These are phyloP conservation scores for Poecilia wingei DNA, from an alignment of 2,797 vertebrate genomes.

Conservation along the genomic window DNA sequence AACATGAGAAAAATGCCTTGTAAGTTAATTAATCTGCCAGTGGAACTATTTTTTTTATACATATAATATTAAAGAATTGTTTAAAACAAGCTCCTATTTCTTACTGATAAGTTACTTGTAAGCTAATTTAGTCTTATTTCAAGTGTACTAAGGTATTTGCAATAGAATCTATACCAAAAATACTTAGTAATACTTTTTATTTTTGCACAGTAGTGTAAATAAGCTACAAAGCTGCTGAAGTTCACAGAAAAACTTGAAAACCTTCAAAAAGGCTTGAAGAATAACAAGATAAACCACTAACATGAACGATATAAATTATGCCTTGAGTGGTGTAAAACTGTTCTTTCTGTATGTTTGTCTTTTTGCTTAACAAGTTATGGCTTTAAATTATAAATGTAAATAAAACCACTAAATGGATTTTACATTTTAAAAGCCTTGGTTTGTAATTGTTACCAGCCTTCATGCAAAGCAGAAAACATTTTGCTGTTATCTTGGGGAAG, in stretches of 20 bases:
- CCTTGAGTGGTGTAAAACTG: neutral
- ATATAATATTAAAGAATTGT: no score
- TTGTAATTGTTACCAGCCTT: neutral
- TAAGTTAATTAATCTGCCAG: no score
- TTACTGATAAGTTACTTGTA: no score
- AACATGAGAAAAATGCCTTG: no score
- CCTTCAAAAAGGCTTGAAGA: neutral
- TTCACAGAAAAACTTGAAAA: neutral
- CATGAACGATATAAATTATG: neutral
- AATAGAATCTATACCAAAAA: no score
- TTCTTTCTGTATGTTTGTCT: neutral
- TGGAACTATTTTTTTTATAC: no score
- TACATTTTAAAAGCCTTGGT: neutral
- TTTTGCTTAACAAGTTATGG: neutral
- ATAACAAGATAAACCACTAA: neutral
- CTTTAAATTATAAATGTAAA: neutral
- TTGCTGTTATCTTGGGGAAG: conserved; percentile 61
- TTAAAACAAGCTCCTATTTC: no score
- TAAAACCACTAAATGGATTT: neutral
- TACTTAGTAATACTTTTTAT: no score
- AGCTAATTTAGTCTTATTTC: no score
- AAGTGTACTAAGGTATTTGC: no score
- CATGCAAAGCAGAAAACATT: conserved; percentile 20
- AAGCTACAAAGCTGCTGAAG: neutral
- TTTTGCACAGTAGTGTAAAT: neutral